A percentile compares a stretch with the other conserved stretches of the same genome.
Conservation (phyloP, 1,140 invertebrate species). For the Trialeurodes vaporariorum region DNA sequence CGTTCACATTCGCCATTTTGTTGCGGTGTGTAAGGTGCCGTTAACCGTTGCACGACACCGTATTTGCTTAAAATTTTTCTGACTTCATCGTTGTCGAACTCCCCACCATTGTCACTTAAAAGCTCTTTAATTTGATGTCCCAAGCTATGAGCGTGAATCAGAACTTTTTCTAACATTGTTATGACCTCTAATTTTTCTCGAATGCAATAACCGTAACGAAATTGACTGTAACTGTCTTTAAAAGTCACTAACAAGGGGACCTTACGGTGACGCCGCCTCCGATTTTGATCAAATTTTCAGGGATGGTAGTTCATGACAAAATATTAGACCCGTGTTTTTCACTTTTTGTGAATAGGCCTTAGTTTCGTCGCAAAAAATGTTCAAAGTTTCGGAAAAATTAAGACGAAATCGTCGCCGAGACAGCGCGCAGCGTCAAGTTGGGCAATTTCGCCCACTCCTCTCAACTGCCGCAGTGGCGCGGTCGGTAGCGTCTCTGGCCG, state of each 20-base stretch:
- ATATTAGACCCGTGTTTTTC: too few relatives aligned
- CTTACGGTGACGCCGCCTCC: too few relatives aligned
- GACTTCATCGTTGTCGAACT: slow-evolving; percentile 25
- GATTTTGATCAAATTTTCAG: too few relatives aligned
- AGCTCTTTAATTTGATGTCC: slow-evolving; percentile 27
- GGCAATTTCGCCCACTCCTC: too few relatives aligned
- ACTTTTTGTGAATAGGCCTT: too few relatives aligned
- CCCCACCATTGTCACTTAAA: slow-evolving; percentile 28
- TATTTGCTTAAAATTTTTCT: slow-evolving; percentile 22
- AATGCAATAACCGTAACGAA: slow-evolving; percentile 27
- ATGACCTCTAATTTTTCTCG: slow-evolving; percentile 28
- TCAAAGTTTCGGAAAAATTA: too few relatives aligned
- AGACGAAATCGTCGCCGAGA: too few relatives aligned
- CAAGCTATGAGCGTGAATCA: slow-evolving; percentile 20
- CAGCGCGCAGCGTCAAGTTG: too few relatives aligned
- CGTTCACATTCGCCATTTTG: slow-evolving; percentile 29
- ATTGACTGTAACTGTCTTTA: slow-evolving; percentile 29
- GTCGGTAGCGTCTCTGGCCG: too few relatives aligned
- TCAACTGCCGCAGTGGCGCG: too few relatives aligned
- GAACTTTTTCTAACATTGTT: slow-evolving; percentile 22
- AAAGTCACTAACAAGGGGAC: slow-evolving; percentile 29
- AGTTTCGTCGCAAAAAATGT: too few relatives aligned
- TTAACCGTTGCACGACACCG: slow-evolving; percentile 17
- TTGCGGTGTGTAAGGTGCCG: slow-evolving; percentile 15
- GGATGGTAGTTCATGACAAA: too few relatives aligned